Base-by-base conservation (phyloP, 2,797 vertebrate species). In the Scolopax rusticola region DNA sequence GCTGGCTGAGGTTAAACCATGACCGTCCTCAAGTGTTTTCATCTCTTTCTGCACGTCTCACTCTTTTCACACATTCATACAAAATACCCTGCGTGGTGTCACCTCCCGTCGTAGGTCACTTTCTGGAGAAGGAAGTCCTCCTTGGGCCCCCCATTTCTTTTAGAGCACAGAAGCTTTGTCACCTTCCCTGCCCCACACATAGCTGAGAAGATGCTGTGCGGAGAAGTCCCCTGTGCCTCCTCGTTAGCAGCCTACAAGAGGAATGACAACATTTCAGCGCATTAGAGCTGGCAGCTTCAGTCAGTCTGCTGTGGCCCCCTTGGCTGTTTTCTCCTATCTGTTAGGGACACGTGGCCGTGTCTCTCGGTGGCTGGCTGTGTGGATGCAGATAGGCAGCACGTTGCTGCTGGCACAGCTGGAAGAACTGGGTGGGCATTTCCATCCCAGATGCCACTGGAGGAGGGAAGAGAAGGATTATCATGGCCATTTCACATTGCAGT, bases 381-480 rank as follows among this genome's bases (percentile, higher is more conserved):
- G 3, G 32, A 11, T 83, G 94, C 85, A 47, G 87, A 91, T 90
- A 81, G 30, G 27, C 64, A 96, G 33, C 14, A 1, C 2, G 0
- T 2, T 45, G 84, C 95, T 96, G 69, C 91, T 94, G 94, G 96
- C 94, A 25, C 61, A 27, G 91, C 95, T 79, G 18, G 75, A 12
- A 80, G 92, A 85, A 30, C 82, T 78, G 86, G 79, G 90, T 85
- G 94, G 89, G 89, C 78, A 92, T 54, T 82, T 96, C 94, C 88
- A 90, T 84, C 90, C 86, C 91, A 67, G 92, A 74, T 17, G 12
- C 90, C 86, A 50, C 65, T 51, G 79, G 56, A 87, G 61, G 41
- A 84, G 64, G 50, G 56, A 61, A 53, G 51, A 19, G 87, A 18
- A 87, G 77, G 91, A 90, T 90, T 95, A 87, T 92, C 30, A 0